Base-by-base conservation (phyloP, 2,797 vertebrate genomes). In the Cetoscarus ocellatus region DNA sequence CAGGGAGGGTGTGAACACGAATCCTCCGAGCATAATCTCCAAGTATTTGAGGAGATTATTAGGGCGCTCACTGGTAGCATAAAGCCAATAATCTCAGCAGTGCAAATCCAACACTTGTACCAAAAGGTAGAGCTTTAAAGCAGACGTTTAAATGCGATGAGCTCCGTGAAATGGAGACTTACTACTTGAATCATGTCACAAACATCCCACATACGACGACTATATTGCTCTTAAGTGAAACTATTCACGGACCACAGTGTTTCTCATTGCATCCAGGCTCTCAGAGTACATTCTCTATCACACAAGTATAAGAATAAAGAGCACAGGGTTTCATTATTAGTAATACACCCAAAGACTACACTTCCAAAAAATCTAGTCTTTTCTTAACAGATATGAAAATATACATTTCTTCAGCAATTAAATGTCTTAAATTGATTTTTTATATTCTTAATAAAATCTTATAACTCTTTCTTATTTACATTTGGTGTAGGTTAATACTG, bases 241-340 rank as follows among this genome's bases (percentile, higher is more conserved):
- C 84, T 88, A 82, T 87, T 91, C 77, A 61, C 87, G 77, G 85
- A 94, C 87, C 93, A 94, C 92, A 93, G 93, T 93, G 92, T 92
- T 92, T 92, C 82, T 87, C 86, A 76, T 88, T 84, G 88, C 85
- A 86, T 83, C 82, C 84, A 77, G 80, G 67, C 83, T 88, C 82
- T 86, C 80, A 62, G 82, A 78, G 73, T 92, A 93, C 90, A 94
- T 94, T 93, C 90, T 89, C 83, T 82, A 89, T 85, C 80, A 90
- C 89, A 90, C 84, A 80, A 80, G 75, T 93, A 91, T 69, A 90
- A 93, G 85, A 90, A 91, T 91, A 89, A 89, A 88, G 81, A 90
- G 68, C 59, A 76, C 60, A 73, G 82, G 68, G 56, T 70, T 80
- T 85, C 64, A 84, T 85, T 85, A 86, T 74, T 84, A 74, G 74